These are phyloP conservation scores for Vombatus ursinus DNA, from an alignment of 2,113 vertebrate genomes.

Conservation along the genomic window DNA sequence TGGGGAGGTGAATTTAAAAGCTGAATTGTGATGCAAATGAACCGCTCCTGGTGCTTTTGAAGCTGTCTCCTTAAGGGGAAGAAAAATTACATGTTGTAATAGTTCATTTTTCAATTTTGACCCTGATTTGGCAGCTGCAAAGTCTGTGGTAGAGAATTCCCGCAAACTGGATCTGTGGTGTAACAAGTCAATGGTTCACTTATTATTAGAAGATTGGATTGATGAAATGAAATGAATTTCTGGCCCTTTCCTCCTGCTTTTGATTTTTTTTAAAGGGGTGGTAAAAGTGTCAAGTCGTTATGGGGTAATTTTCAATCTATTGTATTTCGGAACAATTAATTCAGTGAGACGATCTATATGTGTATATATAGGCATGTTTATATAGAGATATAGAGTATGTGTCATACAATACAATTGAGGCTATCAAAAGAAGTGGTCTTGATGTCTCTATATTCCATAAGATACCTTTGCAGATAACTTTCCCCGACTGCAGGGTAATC, in stretches of 20 bases:
- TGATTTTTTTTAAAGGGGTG: neutral
- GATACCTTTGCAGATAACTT: slow-evolving; percentile 66
- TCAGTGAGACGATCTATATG: neutral
- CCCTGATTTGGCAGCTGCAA: neutral
- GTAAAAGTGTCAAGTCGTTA: neutral
- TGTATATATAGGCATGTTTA: neutral
- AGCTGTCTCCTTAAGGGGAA: accelerated
- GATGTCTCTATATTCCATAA: slow-evolving; percentile 24
- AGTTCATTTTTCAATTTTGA: slow-evolving; percentile 36
- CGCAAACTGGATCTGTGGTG: neutral
- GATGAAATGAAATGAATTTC: neutral
- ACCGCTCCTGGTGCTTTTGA: slow-evolving; percentile 34
- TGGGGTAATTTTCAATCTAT: neutral
- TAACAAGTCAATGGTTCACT: neutral
- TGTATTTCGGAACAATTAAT: neutral
- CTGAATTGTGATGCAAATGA: slow-evolving; percentile 19
- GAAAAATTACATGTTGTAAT: slow-evolving; percentile 5
- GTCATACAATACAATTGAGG: neutral
- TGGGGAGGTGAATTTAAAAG: slow-evolving; percentile 5
- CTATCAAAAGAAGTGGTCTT: neutral
- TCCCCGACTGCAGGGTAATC: slow-evolving; percentile 61
- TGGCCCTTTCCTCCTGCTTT: slow-evolving; percentile 19
- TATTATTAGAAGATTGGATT: neutral
- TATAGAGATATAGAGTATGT: neutral
- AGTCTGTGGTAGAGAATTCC: slow-evolving; percentile 12